These are phyloP conservation scores for Drosophila sordidula DNA, from an alignment of 2,888 invertebrate species.

Conservation along the genomic window DNA sequence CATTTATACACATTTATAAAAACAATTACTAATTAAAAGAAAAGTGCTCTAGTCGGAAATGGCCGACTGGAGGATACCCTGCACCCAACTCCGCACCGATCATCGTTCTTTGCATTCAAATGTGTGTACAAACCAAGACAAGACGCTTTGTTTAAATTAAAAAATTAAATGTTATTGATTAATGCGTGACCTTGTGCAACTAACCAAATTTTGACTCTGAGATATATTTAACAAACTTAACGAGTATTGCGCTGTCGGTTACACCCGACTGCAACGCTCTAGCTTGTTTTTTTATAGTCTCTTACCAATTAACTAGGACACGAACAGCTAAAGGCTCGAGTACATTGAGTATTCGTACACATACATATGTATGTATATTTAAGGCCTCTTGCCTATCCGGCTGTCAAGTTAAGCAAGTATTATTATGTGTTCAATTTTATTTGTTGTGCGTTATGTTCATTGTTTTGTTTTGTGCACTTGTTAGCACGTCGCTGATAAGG, in stretches of 20 bases:
- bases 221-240: no score
- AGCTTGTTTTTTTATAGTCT: not conserved
- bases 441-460: not conserved
- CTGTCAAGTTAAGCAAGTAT: constrained; percentile 17
- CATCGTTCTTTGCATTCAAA: no score
- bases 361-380: constrained; percentile 2
- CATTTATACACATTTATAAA: not conserved
- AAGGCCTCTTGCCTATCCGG: constrained; percentile 8
- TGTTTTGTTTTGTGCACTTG: constrained; percentile 7
- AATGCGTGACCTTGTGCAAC: no score
- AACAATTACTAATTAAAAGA: not conserved
- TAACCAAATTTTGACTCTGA: no score
- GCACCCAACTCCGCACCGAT: not conserved
- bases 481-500: constrained; percentile 56
- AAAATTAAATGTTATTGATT: no score
- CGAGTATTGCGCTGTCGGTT: not conserved
- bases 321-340: constrained; percentile 2
- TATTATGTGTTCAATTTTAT: constrained; percentile 17
- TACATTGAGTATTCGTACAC: not conserved
- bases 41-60: not conserved
- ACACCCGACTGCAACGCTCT: not conserved
- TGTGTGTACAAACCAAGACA: no score
- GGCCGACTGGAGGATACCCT: not conserved
- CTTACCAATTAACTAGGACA: constrained; percentile 15
- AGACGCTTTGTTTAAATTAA: no score